Base-by-base conservation (phyloP, 2,113 vertebrate genomes). In the Eurypyga helias region DNA sequence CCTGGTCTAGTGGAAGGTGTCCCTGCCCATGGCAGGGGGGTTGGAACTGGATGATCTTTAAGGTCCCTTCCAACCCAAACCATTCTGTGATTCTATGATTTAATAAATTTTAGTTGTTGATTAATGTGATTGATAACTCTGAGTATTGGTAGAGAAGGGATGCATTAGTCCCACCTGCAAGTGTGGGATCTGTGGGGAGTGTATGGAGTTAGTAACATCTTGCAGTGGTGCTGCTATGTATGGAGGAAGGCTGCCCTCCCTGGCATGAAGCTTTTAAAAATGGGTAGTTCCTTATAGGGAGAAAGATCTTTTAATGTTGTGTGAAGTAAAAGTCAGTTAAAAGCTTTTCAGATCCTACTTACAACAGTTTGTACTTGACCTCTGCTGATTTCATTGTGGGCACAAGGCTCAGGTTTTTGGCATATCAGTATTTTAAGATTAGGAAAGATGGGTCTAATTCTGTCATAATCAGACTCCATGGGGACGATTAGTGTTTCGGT, bases 161-260 rank as follows among this genome's bases (percentile, higher is more conserved):
- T 4, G 2, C 29, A 6, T 77, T 77, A 57, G 41, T 89, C 24
- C 34, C 41, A 24, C 2, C 33, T 31, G 0, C 28, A 54, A 57
- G n/a, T 15, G 54, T 80, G 69, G 24, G 29, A 65, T 45, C 51
- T 73, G 17, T 48, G 51, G 69, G 60, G 62, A 58, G 52, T 41
- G 55, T 4, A 10, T 77, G 46, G 25, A 66, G 8, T 89, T 51
- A 28, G 43, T 66, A 60, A 17, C 33, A 28, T 13, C 38, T 65
- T 78, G 49, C 14, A 41, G n/a, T 52, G 36, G n/a, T 81, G 26
- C 14, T 2, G 3, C 48, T 20, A 0, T 2, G 1, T 55, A 2
- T 41, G 45, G n/a, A 73, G 36, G 31, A 76, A 93, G 28, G 60
- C 28, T 0, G 1, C 25, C 17, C 25, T 78, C 28, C 33, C 29